Evolutionary conservation across 1,140 invertebrate genomes (phyloP).

Genomic region (Drosophila guanche): DNA sequence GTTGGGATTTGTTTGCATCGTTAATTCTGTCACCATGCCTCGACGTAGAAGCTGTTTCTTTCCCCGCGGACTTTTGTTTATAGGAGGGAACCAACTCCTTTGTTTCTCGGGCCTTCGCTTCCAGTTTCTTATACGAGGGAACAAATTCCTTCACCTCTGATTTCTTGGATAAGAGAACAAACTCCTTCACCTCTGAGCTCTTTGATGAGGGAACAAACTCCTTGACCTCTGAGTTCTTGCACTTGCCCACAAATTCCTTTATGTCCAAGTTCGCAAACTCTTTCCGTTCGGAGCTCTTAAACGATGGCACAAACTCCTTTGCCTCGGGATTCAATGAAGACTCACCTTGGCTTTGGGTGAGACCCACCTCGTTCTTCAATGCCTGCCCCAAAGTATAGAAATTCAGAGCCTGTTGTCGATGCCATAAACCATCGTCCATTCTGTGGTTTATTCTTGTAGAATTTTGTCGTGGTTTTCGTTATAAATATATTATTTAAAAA

Average conservation of each 20-base stretch:
- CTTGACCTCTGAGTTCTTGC: no score
- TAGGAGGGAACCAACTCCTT: background rate
- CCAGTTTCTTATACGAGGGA: constrained; percentile 7
- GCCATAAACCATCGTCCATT: background rate
- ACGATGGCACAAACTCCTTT: constrained; percentile 2
- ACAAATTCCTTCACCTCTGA: no score
- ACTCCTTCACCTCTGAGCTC: no score
- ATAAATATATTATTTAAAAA: constrained; percentile 23
- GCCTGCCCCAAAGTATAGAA: background rate
- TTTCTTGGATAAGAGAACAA: background rate
- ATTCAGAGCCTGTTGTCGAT: background rate
- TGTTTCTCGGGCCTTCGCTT: background rate
- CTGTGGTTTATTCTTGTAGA: background rate
- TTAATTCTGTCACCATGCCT: background rate
- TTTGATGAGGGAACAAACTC: no score
- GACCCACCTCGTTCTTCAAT: background rate
- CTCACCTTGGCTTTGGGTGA: constrained; percentile 1
- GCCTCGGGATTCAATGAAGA: constrained; percentile 61
- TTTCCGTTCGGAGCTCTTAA: no score
- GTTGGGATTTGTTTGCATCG: constrained; percentile 1
- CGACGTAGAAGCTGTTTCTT: constrained; percentile 34
- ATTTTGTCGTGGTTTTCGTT: constrained; percentile 6
- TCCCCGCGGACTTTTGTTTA: background rate
- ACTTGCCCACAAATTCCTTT: no score
- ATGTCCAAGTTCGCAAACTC: no score